These are phyloP conservation scores for Pediacus dermestoides DNA, from an alignment of 2,888 invertebrate genomes.

Conservation along the genomic window DNA sequence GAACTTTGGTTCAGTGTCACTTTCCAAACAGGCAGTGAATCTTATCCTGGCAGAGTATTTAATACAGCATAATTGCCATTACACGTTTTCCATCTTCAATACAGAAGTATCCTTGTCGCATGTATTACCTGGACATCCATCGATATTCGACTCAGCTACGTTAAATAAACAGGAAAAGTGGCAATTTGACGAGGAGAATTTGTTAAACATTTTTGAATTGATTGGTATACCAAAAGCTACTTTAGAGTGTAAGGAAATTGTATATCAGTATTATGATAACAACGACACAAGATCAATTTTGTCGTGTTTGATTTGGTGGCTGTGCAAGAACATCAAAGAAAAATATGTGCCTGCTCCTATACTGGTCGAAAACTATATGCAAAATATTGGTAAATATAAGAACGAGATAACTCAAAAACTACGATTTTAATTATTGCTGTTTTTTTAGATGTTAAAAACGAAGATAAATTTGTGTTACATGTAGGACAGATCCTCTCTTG, in stretches of 20 bases:
- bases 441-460: conserved; percentile 22
- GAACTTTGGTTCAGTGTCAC: conserved; percentile 29
- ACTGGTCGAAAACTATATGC: not conserved
- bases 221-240: conserved; percentile 30
- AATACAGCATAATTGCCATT: conserved; percentile 55
- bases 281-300: conserved; percentile 17
- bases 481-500: conserved; percentile 19
- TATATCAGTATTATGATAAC: conserved; percentile 18
- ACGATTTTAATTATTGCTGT: conserved; percentile 6
- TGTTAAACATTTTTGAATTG: conserved; percentile 29
- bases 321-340: conserved; percentile 15
- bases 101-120: conserved; percentile 53
- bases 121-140: conserved; percentile 46
- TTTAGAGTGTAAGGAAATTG: conserved; percentile 17
- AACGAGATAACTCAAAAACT: not conserved
- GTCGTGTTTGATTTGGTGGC: conserved; percentile 18
- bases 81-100: conserved; percentile 58
- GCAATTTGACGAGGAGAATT: conserved; percentile 30
- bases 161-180: conserved; percentile 14
- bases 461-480: conserved; percentile 25
- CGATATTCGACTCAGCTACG: conserved; percentile 22
- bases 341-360: not conserved
- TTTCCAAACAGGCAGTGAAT: conserved; percentile 58
- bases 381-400: not conserved
- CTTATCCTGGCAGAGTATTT: conserved; percentile 61